Base-by-base conservation (phyloP, 2,797 vertebrate genomes). In the Sebastolobus altivelis region DNA sequence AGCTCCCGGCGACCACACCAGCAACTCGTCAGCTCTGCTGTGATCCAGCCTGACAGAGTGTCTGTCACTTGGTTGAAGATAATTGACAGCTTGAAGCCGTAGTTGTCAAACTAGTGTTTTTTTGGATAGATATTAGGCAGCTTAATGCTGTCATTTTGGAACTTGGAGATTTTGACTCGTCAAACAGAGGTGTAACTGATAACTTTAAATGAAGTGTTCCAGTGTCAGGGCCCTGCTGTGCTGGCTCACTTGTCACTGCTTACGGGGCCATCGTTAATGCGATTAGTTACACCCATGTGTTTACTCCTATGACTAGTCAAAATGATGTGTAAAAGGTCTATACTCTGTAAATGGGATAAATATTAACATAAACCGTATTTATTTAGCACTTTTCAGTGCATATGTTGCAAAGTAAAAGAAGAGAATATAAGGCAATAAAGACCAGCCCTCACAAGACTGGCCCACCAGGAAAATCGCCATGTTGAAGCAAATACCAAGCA, bases 11-110 rank as follows among this genome's bases (percentile, higher is more conserved):
- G 25, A 75, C 29, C 5, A 13, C 31, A 10, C 22, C 49, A 13
- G 52, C 6, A 18, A 35, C 35, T 43, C 3, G 3, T 40, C 6
- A 1, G 16, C 29, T 31, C 43, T 22, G 12, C 10, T 31, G 38
- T 62, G 58, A 79, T 74, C 20, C 73, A n/a, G 46, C 31, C 68
- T 55, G 38, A 71, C 70, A 72, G 22, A 29, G 33, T 58, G 60
- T 66, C 37, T 70, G 49, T 27, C 38, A 16, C 65, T 25, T 25
- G 9, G 3, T 55, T 35, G 8, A 14, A 35, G 33, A 75, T 52
- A 68, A 72, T 5, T 67, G 72, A 65, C 66, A 55, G 72, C 58
- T 75, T 37, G 13, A 31, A 58, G 55, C 46, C 0, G 6, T 4
- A 4, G 16, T 37, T 49, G 35, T 65, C 33, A 62, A 70, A 75